Evolutionary conservation across 2,888 invertebrate species (phyloP), one percentile per base, ranked within the genome.

Genomic region (Yponomeuta evonymella): DNA sequence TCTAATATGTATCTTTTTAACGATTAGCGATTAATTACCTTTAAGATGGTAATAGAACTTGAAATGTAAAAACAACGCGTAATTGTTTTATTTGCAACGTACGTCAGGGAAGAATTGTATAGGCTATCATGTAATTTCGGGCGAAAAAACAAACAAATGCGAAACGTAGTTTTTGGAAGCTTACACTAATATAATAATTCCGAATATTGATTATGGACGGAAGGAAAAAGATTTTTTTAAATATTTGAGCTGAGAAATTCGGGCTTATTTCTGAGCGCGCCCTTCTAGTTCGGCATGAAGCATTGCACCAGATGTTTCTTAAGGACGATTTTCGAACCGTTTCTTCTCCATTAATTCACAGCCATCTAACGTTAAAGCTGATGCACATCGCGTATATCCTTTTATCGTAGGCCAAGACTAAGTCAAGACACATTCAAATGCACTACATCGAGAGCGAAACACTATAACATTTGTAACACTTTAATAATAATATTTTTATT

Each of bases 101-200:
- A 68, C 9, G 48, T 36, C 29, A 64, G 36, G 68, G 68, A 51
- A 51, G 51, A 67, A 8, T 48, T 67, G 48, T 48, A 48, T 2
- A 29, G 29, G 36, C 67, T 12, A 66, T 15, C 15, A 43, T 43
- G 36, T 66, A 33, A 23, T 77, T 79, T 75, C 76, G 76, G 76
- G 71, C 77, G 75, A 58, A 58, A 12, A 6, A 58, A 74, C 73
- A 74, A 87, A 74, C 74, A 74, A 74, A 87, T 86, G 86, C 82
- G 80, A 69, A 58, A 69, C n/a, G n/a, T 69, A 69, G 9, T 75
- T 74, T 76, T 75, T 75, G 77, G 75, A 83, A 86, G 87, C 87
- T 87, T 89, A 90, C 75, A 79, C 84, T 88, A 87, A 43, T 85
- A 82, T 81, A 83, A 83, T 82, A 85, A 83, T 83, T 87, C 83